Percentiles rank a stretch among this genome's conserved stretches.
Conservation (phyloP, 2,888 invertebrate genomes). For the Diaphora mendica region DNA sequence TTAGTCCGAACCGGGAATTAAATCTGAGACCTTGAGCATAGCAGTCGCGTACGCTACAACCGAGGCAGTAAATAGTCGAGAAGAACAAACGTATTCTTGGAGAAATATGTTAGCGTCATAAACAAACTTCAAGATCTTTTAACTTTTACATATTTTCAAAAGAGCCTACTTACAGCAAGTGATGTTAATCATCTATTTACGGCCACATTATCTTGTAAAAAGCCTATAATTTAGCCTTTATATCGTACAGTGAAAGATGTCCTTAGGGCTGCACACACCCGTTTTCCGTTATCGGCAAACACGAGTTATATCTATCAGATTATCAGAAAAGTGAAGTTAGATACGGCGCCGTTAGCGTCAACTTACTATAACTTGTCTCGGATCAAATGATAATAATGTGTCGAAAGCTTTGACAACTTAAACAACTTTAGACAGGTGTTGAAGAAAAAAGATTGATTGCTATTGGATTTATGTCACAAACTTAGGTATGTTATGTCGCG, state of each 20-base stretch:
- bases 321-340: constrained; percentile 45
- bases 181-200: constrained; percentile 81
- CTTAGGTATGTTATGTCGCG: not conserved
- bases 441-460: not conserved
- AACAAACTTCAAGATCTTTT: constrained; percentile 36
- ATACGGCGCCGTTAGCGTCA: constrained; percentile 41
- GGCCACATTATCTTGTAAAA: constrained; percentile 79
- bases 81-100: not conserved
- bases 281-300: constrained; percentile 31
- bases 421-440: not conserved
- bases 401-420: constrained; percentile 6
- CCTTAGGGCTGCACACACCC: constrained; percentile 65
- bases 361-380: constrained; percentile 35
- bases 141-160: constrained; percentile 49
- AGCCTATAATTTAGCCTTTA: constrained; percentile 76
- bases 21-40: too few species aligned
- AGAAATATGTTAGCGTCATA: not conserved
- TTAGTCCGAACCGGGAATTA: too few species aligned
- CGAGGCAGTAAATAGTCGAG: not conserved
- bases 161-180: constrained; percentile 69
- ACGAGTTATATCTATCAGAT: constrained; percentile 52
- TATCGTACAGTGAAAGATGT: constrained; percentile 72
- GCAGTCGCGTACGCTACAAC: too few species aligned
- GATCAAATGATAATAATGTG: constrained; percentile 28
- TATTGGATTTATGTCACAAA: not conserved